Evolutionary conservation across 2,888 invertebrate genomes (phyloP).

Genomic region (Napeogenes sylphis): DNA sequence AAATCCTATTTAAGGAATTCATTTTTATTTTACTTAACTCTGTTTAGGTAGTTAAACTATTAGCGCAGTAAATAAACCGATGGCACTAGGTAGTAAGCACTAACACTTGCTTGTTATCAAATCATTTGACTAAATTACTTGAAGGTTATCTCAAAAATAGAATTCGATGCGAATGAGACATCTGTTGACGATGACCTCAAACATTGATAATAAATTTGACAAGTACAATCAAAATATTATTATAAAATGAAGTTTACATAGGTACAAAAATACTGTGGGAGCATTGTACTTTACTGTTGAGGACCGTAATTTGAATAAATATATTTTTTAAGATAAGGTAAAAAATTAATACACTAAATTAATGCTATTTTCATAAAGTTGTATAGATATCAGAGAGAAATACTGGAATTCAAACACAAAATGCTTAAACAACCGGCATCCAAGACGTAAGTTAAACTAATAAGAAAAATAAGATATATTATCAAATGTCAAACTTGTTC

Average conservation of each 20-base stretch:
- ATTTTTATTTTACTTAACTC: constrained; percentile 39
- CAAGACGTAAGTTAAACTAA: neutral
- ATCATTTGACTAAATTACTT: constrained; percentile 71
- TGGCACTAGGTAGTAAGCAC: constrained; percentile 16
- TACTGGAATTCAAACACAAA: no score
- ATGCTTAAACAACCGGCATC: neutral
- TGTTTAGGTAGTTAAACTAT: constrained; percentile 7
- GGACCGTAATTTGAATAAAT: no score
- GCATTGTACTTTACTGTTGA: no score
- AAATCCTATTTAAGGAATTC: constrained; percentile 63
- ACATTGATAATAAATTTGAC: constrained; percentile 30
- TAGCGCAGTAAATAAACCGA: constrained; percentile 37
- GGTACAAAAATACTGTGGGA: neutral
- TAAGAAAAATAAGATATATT: constrained; percentile 23
- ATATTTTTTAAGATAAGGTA: no score
- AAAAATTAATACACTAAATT: no score
- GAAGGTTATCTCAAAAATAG: constrained; percentile 75
- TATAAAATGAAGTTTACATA: neutral
- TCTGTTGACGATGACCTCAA: constrained; percentile 50
- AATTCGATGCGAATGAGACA: constrained; percentile 53
- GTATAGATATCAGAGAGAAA: neutral
- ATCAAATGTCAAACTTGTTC: constrained; percentile 39
- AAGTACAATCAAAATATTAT: constrained; percentile 11
- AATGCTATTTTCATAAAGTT: neutral
- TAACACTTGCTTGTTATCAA: constrained; percentile 61